Base-by-base conservation (phyloP, 2,113 vertebrate species). In the Stigmatopora nigra region DNA sequence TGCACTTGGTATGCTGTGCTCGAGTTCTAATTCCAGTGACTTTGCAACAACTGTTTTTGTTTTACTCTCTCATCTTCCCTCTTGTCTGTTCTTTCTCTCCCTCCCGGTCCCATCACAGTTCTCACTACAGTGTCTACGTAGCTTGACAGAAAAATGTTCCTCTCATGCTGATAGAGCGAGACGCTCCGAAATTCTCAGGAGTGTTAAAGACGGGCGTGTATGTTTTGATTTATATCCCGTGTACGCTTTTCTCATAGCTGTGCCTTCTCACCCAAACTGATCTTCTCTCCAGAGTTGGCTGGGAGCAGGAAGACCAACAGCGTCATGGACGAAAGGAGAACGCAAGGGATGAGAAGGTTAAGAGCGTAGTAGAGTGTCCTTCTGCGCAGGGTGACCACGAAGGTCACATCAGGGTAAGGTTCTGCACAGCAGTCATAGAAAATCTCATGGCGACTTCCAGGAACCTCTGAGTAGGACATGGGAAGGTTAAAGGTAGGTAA, bases 251-350 rank as follows among this genome's bases (percentile, higher is more conserved):
- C n/a, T 44, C 12, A 7, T 44, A 2, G 56, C 60, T 17, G 22
- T 65, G 47, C 31, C 16, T 51, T 63, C 87, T 87, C 75, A 89
- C 88, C 88, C 0, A 89, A 78, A 71, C 88, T 88, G 66, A 89
- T 89, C 76, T 89, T 89, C 77, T 89, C 88, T 47, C 88, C 88
- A 0, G 86, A 89, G 75, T 82, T 88, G 63, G 86, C 86, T 0
- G 88, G 88, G 1, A 89, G 81, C 72, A 89, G 68, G 53, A 89
- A 89, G 45, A 82, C 73, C 57, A 89, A 55, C 46, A 89, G 78
- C 41, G 88, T 88, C 86, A 89, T 88, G 71, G 85, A 85, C 62
- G 88, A 89, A 53, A 89, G 85, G 7, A 89, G 86, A n/a, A 88
- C 86, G 14, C 82, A 87, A 7, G 86, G 88, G 57, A 89, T 67